phyloP scores from a whole-genome alignment of 2,113 vertebrate genomes.

The Phaetusa simplex region DNA sequence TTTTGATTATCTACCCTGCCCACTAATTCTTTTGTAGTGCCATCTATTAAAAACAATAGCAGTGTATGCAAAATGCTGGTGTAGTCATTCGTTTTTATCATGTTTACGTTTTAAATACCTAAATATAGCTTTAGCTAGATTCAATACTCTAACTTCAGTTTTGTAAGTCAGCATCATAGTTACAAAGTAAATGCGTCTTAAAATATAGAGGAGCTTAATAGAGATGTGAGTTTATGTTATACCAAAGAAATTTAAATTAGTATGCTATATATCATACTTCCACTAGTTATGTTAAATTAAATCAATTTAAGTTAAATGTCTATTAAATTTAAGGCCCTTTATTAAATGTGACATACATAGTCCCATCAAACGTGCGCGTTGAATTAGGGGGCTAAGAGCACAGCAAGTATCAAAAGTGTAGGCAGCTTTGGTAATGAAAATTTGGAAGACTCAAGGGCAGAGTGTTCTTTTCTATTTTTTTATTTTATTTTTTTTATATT shows the following conservation, averaged over 20 bases:
- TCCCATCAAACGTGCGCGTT: not conserved
- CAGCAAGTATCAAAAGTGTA: not conserved
- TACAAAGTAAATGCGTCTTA: not conserved
- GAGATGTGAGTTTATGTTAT: not conserved
- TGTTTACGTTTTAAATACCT: not conserved
- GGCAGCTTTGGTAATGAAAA: not conserved
- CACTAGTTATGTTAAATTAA: not conserved
- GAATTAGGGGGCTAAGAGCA: not conserved
- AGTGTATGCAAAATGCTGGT: not conserved
- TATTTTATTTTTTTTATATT: not conserved
- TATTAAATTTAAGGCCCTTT: not conserved
- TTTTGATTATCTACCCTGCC: constrained; percentile 30
- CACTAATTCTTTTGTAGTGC: not conserved
- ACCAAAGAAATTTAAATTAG: not conserved
- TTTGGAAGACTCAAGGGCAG: not conserved
- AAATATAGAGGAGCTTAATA: not conserved
- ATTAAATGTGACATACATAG: not conserved
- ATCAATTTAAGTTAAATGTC: not conserved
- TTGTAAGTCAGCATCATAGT: not conserved
- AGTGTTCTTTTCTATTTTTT: not conserved
- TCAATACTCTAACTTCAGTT: not conserved
- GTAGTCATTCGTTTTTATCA: not conserved
- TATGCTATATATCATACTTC: not conserved
- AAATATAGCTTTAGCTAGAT: not conserved
- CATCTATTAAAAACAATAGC: not conserved